Evolutionary conservation across 2,888 invertebrate species (phyloP).

Genomic region (Caenorhabditis zanzibari): DNA sequence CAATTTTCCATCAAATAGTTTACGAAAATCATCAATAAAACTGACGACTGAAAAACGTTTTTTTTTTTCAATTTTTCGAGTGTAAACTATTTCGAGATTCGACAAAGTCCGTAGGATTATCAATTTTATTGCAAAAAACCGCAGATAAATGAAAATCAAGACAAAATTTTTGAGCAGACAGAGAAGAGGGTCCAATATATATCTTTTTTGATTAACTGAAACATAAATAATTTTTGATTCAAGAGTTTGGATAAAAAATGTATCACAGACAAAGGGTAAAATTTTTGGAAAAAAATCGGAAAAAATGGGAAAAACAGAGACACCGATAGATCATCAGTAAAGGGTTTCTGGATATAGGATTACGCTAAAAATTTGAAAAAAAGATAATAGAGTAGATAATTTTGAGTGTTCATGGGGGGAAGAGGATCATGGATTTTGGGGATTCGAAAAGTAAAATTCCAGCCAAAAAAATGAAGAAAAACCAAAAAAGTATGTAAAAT

Average conservation of each 20-base stretch:
- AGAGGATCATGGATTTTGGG: conserved; percentile 28
- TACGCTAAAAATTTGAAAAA: conserved; percentile 18
- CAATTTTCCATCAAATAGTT: too few relatives aligned
- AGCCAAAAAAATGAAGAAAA: neutral
- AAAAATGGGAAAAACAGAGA: conserved; percentile 14
- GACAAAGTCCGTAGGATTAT: too few relatives aligned
- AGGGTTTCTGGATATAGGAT: neutral
- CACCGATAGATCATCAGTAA: conserved; percentile 61
- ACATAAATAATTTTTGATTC: neutral
- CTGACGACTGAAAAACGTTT: too few relatives aligned
- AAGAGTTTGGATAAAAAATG: neutral
- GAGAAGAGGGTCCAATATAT: neutral
- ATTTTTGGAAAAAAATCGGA: neutral
- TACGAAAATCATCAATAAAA: too few relatives aligned
- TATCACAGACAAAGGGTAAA: conserved; percentile 21
- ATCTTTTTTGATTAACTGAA: conserved; percentile 12
- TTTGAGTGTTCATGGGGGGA: conserved; percentile 18
- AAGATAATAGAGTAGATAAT: conserved; percentile 1
- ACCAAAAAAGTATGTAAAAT: neutral
- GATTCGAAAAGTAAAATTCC: neutral
- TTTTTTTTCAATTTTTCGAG: too few relatives aligned
- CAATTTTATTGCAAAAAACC: neutral
- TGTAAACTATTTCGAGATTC: too few relatives aligned
- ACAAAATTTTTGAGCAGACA: neutral
- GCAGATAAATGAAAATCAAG: neutral